Base-by-base conservation (phyloP, 2,888 invertebrate genomes). In the Phortica magna region DNA sequence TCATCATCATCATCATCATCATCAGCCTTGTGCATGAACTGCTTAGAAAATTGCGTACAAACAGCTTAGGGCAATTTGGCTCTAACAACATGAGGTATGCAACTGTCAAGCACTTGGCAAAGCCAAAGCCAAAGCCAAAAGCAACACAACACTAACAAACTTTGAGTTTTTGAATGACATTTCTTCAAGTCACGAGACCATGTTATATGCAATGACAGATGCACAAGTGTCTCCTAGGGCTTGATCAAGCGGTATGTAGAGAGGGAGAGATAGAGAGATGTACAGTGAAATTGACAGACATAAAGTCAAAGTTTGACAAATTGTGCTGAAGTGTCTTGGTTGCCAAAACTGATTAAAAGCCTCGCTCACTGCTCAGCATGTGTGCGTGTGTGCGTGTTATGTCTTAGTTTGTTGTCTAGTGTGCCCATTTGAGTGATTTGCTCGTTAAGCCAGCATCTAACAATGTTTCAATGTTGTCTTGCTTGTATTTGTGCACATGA, bases 41-140 rank as follows among this genome's bases (percentile, higher is more conserved):
- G 39, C 43, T 17, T 22, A 68, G 17, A 42, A 68, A 68, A 68
- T 68, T 68, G 68, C 68, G n/a, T 43, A 68, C 68, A 68, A 68
- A 68, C 43, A 68, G 68, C 48, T 68, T 42, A 68, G n/a, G 48
- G 17, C 17, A 41, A n/a, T 67, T 61, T 61, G 3, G 22, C 61
- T 61, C 6, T 14, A 48, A 14, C 48, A 48, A 48, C 48, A 48
- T 14, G 9, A 48, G 10, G 3, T 48, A 48, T 14, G 48, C 7
- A 48, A 31, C 31, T 31, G 1, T n/a, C 5, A 22, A 9, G 61
- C 61, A 61, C 48, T 48, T 14, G 48, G 3, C 48, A 48, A 48
- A 2, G 48, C 31, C 31, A 31, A 48, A 12, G 48, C 48, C 9
- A 48, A 48, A 12, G 61, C n/a, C 22, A 61, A 19, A 61, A 61